Base-by-base conservation (phyloP, 2,888 invertebrate genomes). In the Penaeus monodon region DNA sequence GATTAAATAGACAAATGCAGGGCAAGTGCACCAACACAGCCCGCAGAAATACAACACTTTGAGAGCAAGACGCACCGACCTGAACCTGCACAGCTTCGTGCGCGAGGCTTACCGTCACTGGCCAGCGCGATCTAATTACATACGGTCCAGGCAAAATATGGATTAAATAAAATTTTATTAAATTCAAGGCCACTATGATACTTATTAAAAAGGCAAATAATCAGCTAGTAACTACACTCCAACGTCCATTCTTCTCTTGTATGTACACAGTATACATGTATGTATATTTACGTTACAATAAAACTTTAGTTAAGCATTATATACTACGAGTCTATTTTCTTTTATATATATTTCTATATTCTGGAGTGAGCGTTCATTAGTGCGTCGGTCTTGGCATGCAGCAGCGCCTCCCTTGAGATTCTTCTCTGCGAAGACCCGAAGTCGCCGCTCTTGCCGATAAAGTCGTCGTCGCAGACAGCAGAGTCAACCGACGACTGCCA, bases 401-500 rank as follows among this genome's bases (percentile, higher is more conserved):
- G 70, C 24, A 85, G 86, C n/a, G 79, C 79, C 64, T 87, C 86
- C 27, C 83, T 27, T 22, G 86, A 87, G 33, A 87, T 87, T 57
- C 83, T 87, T 49, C 86, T 77, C 20, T 77, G 83, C 22, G 86
- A 78, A 57, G 86, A 83, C 70, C 79, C 83, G 65, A 78, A 87
- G 70, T 79, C 81, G 65, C 83, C 81, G 65, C 65, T 88, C 74
- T 85, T 88, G 84, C 88, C 82, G 78, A 82, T 82, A 78, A 81
- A 79, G 78, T 88, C 88, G 33, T 88, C 88, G 44, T 88, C 89
- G 57, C 87, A 81, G 38, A 89, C 85, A 49, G 88, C 89, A 64
- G 89, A 89, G 85, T 89, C 89, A 64, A 88, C 88, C 20, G 89
- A 89, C 17, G 87, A 84, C 82, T 90, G 90, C 90, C 90, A 89